Conservation (phyloP, 2,113 vertebrate genomes). For the Sinocyclocheilus anshuiensis region DNA sequence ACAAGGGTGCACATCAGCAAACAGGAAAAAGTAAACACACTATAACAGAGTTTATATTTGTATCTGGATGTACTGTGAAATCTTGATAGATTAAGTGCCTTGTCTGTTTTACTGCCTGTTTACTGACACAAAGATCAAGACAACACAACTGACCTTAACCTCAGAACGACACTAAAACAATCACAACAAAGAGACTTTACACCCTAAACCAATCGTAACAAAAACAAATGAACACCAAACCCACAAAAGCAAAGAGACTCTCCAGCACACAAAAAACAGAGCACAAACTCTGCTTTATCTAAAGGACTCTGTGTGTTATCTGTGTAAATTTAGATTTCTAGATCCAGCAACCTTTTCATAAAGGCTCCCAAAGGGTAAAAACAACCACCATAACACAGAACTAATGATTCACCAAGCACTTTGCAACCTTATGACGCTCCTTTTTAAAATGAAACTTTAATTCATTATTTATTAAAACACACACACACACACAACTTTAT, state of each 20-base stretch:
- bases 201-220: background rate
- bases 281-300: background rate
- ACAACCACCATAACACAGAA: constrained; percentile 20
- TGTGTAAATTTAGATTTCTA: constrained; percentile 12
- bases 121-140: constrained; percentile 57
- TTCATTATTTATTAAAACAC: constrained; percentile 29
- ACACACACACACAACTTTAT: background rate
- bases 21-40: background rate
- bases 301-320: constrained; percentile 10
- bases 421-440: background rate
- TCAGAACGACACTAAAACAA: constrained; percentile 49
- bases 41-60: constrained; percentile 46
- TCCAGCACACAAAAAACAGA: background rate
- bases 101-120: constrained; percentile 64
- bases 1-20: background rate
- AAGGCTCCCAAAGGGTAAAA: constrained; percentile 22
- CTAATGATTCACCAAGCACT: constrained; percentile 24
- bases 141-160: constrained; percentile 53
- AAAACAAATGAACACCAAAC: constrained; percentile 25
- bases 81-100: constrained; percentile 67
- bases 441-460: background rate
- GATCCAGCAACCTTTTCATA: constrained; percentile 19
- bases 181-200: constrained; percentile 51
- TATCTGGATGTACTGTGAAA: constrained; percentile 55
- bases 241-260: constrained; percentile 6